Evolutionary conservation across 2,113 vertebrate genomes (phyloP), one percentile per base, ranked within the genome.

Genomic region (Brachypodius melanocephalos): DNA sequence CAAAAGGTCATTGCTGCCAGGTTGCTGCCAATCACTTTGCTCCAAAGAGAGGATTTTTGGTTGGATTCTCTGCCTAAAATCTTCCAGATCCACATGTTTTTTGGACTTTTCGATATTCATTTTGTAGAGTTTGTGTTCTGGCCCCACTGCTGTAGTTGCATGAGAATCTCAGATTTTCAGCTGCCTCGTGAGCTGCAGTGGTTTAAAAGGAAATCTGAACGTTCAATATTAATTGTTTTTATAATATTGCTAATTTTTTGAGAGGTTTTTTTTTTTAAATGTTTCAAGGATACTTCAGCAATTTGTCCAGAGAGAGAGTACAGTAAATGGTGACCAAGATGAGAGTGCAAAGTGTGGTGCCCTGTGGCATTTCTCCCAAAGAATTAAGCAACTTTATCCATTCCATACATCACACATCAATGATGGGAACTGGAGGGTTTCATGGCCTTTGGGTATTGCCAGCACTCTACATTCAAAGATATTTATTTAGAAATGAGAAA

Each of bases 371-470:
- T 63, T 65, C 17, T 48, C 17, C 34, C 21, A 28, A 66, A n/a
- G 5, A 42, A 26, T 40, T 20, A 28, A 55, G 12, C 21, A 51
- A 15, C 3, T 58, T 45, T 3, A 28, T 71, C 65, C 62, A 3
- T n/a, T 43, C 11, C n/a, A 4, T 22, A 1, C 17, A 3, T 28
- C 12, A 3, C 21, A 31, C 10, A 17, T 8, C 17, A 25, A 0
- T 14, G n/a, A 52, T 6, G 25, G 43, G 19, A 75, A 16, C 3
- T 8, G 3, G 13, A 21, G 49, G 21, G 15, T 74, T 93, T 31
- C 6, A 1, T 13, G 31, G 36, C 9, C 32, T 52, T 12, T 8
- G 8, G 29, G 4, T 31, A 20, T 17, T 28, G 58, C 14, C 11
- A 77, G 31, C 5, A 21, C 18, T 42, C 14, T 77, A 6, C 46